A percentile compares a stretch with the other conserved stretches of the same genome.
These are phyloP conservation scores for Aphelocoma coerulescens DNA, from an alignment of 2,113 vertebrate genomes.

Conservation along the genomic window DNA sequence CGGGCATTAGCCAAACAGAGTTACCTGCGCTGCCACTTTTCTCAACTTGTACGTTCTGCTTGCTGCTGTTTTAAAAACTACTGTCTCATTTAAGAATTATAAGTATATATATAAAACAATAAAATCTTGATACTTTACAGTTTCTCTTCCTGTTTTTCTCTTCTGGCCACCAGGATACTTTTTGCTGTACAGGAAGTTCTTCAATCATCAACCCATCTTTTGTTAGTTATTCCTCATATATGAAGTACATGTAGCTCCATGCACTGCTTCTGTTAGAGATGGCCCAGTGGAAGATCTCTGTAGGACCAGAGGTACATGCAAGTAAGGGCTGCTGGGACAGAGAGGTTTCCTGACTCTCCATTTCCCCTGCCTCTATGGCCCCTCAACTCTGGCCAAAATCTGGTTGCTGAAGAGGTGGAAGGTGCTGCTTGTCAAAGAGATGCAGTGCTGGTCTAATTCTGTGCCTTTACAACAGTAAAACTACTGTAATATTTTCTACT, in stretches of 20 bases:
- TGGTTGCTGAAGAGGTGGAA: not conserved
- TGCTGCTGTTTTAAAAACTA: conserved; percentile 70
- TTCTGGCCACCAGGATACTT: not conserved
- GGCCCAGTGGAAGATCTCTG: not conserved
- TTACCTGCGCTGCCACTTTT: conserved; percentile 76
- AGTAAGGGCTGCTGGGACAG: not conserved
- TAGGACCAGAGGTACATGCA: not conserved
- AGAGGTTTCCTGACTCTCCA: not conserved
- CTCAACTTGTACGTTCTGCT: conserved; percentile 71
- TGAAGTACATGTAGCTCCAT: not conserved
- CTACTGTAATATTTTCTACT: not conserved
- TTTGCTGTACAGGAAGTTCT: not conserved
- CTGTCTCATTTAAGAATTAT: conserved; percentile 63
- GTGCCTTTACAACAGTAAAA: not conserved
- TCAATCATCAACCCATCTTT: not conserved
- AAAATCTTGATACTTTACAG: conserved; percentile 73
- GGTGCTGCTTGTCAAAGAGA: not conserved
- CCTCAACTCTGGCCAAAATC: not conserved
- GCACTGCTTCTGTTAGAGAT: not conserved
- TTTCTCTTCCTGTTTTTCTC: conserved; percentile 1
- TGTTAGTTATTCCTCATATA: not conserved
- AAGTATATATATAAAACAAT: conserved; percentile 67
- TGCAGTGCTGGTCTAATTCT: not conserved
- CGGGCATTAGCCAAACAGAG: conserved; percentile 85
- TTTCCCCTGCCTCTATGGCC: not conserved